phyloP scores from a whole-genome alignment of 2,797 vertebrate species.

The Parotocinclus haroldoi region DNA sequence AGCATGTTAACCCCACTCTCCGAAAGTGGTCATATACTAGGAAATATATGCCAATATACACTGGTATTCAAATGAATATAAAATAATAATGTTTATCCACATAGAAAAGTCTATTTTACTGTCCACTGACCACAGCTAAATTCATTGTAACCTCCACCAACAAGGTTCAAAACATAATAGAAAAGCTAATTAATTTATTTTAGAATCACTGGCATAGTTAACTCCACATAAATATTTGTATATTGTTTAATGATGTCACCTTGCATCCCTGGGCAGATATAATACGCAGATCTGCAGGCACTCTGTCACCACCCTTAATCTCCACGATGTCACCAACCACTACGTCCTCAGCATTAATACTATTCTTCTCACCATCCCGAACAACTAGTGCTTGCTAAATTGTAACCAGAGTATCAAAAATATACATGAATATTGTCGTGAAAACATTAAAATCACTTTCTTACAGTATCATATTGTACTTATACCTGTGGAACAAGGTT shows the following conservation, averaged over 20 bases:
- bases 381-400: constrained; percentile 91
- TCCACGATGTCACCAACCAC: constrained; percentile 91
- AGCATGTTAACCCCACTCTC: too few relatives aligned
- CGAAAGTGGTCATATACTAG: too few relatives aligned
- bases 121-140: too few relatives aligned
- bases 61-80: too few relatives aligned
- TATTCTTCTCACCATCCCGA: constrained; percentile 88
- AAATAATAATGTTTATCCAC: too few relatives aligned
- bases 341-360: constrained; percentile 89
- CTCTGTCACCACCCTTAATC: constrained; percentile 93
- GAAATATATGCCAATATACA: too few relatives aligned
- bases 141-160: too few relatives aligned
- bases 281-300: constrained; percentile 89
- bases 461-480: neutral
- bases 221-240: too few relatives aligned
- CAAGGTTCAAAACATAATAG: too few relatives aligned
- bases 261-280: constrained; percentile 91
- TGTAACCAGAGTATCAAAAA: neutral
- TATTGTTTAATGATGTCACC: constrained; percentile 58
- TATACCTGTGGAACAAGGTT: constrained; percentile 86
- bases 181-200: too few relatives aligned
- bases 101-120: too few relatives aligned
- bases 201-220: too few relatives aligned
- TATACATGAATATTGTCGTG: neutral
- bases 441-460: neutral